phyloP scores from a whole-genome alignment of 2,113 vertebrate genomes.

The Collichthys lucidus region DNA sequence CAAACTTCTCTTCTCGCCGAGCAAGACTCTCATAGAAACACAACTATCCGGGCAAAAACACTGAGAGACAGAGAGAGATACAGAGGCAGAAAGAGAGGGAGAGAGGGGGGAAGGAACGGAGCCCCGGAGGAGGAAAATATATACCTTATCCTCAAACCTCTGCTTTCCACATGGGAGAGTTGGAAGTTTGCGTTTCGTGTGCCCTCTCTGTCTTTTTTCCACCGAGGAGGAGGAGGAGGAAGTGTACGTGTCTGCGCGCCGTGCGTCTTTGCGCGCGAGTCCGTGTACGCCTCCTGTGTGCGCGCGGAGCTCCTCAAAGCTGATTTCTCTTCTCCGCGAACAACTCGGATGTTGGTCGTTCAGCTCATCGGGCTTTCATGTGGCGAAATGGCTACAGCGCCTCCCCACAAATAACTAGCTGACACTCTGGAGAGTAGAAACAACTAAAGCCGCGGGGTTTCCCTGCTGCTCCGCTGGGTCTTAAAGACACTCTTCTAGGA shows the following conservation, averaged over 20 bases:
- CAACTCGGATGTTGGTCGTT: constrained; percentile 77
- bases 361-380: constrained; percentile 80
- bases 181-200: constrained; percentile 76
- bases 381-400: constrained; percentile 85
- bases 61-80: constrained; percentile 44
- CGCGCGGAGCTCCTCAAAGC: constrained; percentile 72
- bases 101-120: constrained; percentile 53
- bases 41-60: constrained; percentile 74
- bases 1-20: constrained; percentile 83
- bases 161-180: constrained; percentile 79
- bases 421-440: constrained; percentile 82
- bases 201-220: constrained; percentile 58
- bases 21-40: constrained; percentile 82
- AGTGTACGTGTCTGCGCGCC: constrained; percentile 67
- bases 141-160: constrained; percentile 72
- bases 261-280: constrained; percentile 71
- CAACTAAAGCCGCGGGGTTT: constrained; percentile 81
- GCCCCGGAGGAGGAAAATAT: constrained; percentile 57
- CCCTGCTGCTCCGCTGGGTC: constrained; percentile 84
- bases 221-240: constrained; percentile 60
- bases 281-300: constrained; percentile 35
- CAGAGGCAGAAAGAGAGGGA: constrained; percentile 26
- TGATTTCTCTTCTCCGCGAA: constrained; percentile 69
- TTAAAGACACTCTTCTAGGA: constrained; percentile 75
- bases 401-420: constrained; percentile 86